Evolutionary conservation across 2,113 vertebrate species (phyloP).

Genomic region (Emydura subglobosa): DNA sequence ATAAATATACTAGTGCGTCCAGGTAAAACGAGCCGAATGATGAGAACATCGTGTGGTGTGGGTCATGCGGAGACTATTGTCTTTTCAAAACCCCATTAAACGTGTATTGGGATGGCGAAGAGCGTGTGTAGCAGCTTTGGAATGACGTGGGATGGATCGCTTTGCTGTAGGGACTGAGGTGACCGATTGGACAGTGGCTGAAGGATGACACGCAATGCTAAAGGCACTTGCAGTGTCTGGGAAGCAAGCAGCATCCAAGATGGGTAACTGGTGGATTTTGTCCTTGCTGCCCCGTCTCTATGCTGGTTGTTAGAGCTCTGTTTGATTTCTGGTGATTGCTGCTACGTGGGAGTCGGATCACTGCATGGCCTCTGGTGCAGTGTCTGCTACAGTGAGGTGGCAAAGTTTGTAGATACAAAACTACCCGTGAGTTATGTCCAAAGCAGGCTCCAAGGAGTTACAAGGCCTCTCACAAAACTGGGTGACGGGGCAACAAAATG

Average conservation of each 20-base stretch:
- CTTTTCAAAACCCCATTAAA: neutral
- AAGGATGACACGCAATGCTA: neutral
- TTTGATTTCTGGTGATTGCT: neutral
- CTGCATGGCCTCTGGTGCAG: neutral
- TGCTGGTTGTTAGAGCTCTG: neutral
- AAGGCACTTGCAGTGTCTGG: too few relatives aligned
- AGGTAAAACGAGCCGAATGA: neutral
- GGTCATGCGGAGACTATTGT: neutral
- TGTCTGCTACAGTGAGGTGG: too few relatives aligned
- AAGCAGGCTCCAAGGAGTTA: too few relatives aligned
- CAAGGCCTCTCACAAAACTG: too few relatives aligned
- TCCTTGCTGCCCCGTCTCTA: neutral
- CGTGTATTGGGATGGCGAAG: neutral
- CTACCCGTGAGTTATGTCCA: too few relatives aligned
- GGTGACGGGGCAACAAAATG: too few relatives aligned
- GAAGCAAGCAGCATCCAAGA: too few relatives aligned
- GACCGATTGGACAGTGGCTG: neutral
- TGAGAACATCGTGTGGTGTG: neutral
- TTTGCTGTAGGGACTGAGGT: neutral
- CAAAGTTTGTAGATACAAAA: too few relatives aligned
- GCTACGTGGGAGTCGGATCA: neutral
- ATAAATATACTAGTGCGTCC: neutral
- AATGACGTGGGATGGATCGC: neutral
- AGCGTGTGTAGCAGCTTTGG: too few relatives aligned
- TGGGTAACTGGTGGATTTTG: neutral